Evolutionary conservation across 1,140 invertebrate species (phyloP), one percentile per base, ranked within the genome.

Genomic region (Tetranychus cinnabarinus): DNA sequence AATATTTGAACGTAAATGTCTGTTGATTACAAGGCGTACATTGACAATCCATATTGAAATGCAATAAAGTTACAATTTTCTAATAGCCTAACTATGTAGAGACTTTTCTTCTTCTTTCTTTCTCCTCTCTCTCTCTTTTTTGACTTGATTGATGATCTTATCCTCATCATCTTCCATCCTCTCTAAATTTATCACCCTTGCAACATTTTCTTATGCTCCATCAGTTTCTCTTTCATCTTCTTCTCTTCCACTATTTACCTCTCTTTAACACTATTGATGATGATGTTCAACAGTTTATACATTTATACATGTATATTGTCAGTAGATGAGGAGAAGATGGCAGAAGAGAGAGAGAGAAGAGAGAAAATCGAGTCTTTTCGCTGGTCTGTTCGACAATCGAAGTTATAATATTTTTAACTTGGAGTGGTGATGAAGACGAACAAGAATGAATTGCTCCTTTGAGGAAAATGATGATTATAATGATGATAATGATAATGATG

Each of bases 41-140:
- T 70, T 56, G 67, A 68, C 65, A 66, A 68, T 61, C 68, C 64
- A 63, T 66, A 65, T 62, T 58, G 66, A 66, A 56, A 35, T 42
- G 35, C 37, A 47, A 59, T 37, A 63, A 66, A 54, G 50, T 31
- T 42, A 50, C 59, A 61, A 50, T 50, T 60, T 48, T 52, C 59
- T 33, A 36, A 50, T 46, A 15, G 23, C 12, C 23, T 23, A 23
- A 23, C 23, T 23, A 23, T 23, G 23, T 23, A 23, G 23, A 23
- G 23, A 23, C 23, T 23, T 23, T 23, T 23, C 23, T 23, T 23
- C 23, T 0, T 23, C 23, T 23, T 23, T 23, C 23, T 23, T 23
- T 23, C 23, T 23, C 23, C 0, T 23, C 23, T 23, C 23, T 23
- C 23, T 23, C 23, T 23, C 23, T 23, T 23, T 23, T 23, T 23